Conservation (phyloP, 2,113 vertebrate species). For the Candoia aspera region DNA sequence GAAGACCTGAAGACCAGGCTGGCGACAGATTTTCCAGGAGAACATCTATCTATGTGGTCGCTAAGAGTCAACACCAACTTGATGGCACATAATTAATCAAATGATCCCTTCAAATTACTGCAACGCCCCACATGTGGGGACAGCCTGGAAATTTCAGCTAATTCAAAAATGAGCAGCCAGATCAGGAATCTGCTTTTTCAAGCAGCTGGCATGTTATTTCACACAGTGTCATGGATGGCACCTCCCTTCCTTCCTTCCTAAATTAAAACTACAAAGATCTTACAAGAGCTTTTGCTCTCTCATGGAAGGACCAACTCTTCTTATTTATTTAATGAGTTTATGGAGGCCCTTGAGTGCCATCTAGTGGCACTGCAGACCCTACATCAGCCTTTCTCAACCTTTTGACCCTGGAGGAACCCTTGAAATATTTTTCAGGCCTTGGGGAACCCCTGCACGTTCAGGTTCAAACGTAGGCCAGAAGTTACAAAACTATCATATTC, state of each 20-base stretch:
- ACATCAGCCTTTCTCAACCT: too few relatives aligned
- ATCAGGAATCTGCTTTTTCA: background rate
- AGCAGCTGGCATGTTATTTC: background rate
- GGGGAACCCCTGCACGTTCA: too few relatives aligned
- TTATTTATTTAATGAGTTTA: background rate
- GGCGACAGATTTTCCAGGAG: too few relatives aligned
- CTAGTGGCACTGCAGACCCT: background rate
- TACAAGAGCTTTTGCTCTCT: background rate
- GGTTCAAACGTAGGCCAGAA: too few relatives aligned
- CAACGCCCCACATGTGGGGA: background rate
- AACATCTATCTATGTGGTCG: too few relatives aligned
- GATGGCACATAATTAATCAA: too few relatives aligned
- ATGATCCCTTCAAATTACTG: too few relatives aligned
- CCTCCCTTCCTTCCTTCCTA: background rate
- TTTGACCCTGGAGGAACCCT: too few relatives aligned
- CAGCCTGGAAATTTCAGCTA: background rate
- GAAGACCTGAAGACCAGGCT: too few relatives aligned
- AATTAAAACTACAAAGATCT: background rate
- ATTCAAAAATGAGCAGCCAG: background rate
- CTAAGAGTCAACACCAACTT: too few relatives aligned
- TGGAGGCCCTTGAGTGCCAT: background rate
- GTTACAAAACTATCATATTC: too few relatives aligned
- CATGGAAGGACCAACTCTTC: background rate
- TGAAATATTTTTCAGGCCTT: too few relatives aligned
- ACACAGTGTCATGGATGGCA: background rate